These are phyloP conservation scores for Murina feae DNA, from an alignment of 2,113 vertebrate genomes.

Conservation along the genomic window DNA sequence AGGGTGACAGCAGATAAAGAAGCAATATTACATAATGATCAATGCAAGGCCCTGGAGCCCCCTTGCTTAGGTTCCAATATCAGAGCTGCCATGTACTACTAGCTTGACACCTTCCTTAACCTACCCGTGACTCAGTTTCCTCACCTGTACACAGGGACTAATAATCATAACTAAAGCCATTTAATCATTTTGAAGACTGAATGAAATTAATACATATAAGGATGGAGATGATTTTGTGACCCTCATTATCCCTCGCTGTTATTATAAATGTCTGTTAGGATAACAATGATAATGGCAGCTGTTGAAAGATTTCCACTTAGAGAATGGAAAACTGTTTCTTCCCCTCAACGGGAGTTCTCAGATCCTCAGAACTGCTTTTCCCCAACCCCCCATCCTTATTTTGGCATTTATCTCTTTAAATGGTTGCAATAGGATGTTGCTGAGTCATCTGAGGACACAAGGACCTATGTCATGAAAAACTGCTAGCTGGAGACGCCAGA, in stretches of 20 bases:
- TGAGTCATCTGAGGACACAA: constrained; percentile 54
- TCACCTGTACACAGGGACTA: not conserved
- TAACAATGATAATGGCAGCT: not conserved
- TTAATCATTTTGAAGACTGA: not conserved
- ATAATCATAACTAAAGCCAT: not conserved
- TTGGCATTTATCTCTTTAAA: constrained; percentile 8
- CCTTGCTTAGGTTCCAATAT: accelerated
- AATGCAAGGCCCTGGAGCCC: not conserved
- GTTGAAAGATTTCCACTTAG: not conserved
- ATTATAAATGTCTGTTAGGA: not conserved
- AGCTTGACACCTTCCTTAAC: not conserved
- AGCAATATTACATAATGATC: accelerated
- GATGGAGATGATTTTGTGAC: not conserved
- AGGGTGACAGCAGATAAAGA: not conserved
- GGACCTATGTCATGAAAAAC: constrained; percentile 5
- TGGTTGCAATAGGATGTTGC: not conserved
- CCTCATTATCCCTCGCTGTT: not conserved
- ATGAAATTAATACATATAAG: not conserved
- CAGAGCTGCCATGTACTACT: not conserved
- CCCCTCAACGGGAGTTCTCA: not conserved
- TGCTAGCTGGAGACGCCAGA: not conserved
- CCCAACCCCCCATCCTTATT: accelerated
- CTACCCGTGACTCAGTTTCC: not conserved
- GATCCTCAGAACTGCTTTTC: not conserved
- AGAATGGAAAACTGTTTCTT: not conserved